Evolutionary conservation across 2,888 invertebrate genomes (phyloP).

Genomic region (Phengaris arion): DNA sequence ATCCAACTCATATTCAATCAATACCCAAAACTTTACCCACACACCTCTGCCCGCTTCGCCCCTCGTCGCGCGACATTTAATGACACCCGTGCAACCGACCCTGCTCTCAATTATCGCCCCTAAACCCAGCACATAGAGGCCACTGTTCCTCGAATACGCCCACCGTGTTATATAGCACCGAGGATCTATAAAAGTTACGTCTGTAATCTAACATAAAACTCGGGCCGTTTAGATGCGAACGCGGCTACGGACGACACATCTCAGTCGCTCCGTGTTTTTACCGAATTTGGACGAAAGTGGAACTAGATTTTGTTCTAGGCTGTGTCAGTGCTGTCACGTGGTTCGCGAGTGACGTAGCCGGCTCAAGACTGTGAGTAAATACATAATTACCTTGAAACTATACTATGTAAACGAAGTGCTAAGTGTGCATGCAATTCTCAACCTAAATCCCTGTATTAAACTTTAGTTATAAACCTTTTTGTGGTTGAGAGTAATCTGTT

Average conservation of each 20-base stretch:
- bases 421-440: neutral
- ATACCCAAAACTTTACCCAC: constrained; percentile 80
- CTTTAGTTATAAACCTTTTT: neutral
- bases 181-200: constrained; percentile 81
- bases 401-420: neutral
- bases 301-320: constrained; percentile 65
- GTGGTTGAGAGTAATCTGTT: neutral
- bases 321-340: constrained; percentile 60
- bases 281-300: constrained; percentile 68
- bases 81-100: constrained; percentile 75
- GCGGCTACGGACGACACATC: constrained; percentile 79
- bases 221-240: constrained; percentile 80
- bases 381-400: neutral
- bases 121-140: constrained; percentile 59
- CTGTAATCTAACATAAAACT: constrained; percentile 81
- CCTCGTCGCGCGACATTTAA: constrained; percentile 79
- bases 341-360: neutral
- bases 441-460: neutral
- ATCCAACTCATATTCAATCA: constrained; percentile 79
- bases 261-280: constrained; percentile 79
- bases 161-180: constrained; percentile 80
- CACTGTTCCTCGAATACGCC: constrained; percentile 66
- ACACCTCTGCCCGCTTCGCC: constrained; percentile 72
- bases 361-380: neutral
- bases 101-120: constrained; percentile 61